phyloP scores from a whole-genome alignment of 1,140 invertebrate genomes.

The Lucilia sericata region DNA sequence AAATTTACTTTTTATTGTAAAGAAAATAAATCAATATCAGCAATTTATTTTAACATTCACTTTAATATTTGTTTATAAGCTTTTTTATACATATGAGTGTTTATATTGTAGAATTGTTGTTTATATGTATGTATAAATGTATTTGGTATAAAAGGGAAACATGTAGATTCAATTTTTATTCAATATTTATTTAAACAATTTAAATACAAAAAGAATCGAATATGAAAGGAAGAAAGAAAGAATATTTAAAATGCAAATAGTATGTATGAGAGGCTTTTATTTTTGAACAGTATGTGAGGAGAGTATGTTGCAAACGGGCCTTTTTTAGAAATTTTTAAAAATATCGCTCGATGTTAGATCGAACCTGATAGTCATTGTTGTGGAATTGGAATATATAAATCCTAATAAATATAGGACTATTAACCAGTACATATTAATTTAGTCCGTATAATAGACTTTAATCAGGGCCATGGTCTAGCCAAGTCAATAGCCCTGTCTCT shows the following conservation, averaged over 20 bases:
- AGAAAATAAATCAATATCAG: background rate
- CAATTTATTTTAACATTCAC: constrained; percentile 1
- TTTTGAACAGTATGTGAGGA: too few species aligned
- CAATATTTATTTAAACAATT: background rate
- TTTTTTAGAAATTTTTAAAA: too few species aligned
- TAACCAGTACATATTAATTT: too few species aligned
- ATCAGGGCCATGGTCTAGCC: too few species aligned
- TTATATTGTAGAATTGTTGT: background rate
- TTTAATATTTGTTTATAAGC: background rate
- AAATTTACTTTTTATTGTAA: background rate
- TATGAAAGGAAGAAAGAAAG: background rate
- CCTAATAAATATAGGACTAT: too few species aligned
- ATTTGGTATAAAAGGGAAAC: background rate
- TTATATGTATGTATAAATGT: background rate
- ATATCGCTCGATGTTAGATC: too few species aligned
- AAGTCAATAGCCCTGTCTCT: too few species aligned
- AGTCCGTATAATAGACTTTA: too few species aligned
- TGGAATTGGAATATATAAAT: too few species aligned
- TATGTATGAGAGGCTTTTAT: too few species aligned
- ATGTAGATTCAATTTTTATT: constrained; percentile 10
- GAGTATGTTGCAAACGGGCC: too few species aligned
- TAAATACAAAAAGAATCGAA: background rate
- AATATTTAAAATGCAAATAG: background rate
- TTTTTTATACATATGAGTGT: background rate
- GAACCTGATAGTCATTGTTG: too few species aligned